Conservation (phyloP, 2,113 vertebrate species). For the Pimephales promelas region DNA sequence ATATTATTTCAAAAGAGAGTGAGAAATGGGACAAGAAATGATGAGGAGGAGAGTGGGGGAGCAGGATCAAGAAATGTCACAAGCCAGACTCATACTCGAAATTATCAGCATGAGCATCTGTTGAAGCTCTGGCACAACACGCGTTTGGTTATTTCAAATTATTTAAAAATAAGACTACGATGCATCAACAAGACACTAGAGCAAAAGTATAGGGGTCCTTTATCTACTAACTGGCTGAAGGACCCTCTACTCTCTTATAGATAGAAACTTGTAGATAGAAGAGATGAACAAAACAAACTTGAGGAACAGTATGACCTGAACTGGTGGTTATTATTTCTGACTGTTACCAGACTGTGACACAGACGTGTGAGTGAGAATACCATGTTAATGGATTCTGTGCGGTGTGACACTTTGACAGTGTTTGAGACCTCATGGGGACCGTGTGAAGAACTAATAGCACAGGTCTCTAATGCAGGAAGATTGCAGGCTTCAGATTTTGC, state of each 20-base stretch:
- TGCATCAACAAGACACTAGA: not conserved
- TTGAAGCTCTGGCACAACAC: not conserved
- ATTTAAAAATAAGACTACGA: not conserved
- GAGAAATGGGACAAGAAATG: not conserved
- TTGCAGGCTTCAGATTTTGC: not conserved
- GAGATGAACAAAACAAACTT: not conserved
- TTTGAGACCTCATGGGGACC: not conserved
- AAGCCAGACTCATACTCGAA: not conserved
- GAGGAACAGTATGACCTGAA: not conserved
- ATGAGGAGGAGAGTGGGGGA: not conserved
- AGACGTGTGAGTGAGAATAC: slow-evolving; percentile 20
- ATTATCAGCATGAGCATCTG: slow-evolving; percentile 21
- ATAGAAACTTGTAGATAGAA: not conserved
- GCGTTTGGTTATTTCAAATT: not conserved
- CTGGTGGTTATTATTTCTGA: slow-evolving; percentile 21
- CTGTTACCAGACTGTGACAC: not conserved
- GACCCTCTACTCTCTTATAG: not conserved
- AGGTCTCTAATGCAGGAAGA: not conserved
- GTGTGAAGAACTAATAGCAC: slow-evolving; percentile 37
- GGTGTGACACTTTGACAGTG: slow-evolving; percentile 17
- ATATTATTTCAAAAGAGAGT: not conserved
- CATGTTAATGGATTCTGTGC: slow-evolving; percentile 24
- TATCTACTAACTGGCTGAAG: not conserved
- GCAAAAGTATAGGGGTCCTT: not conserved
- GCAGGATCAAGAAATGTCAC: slow-evolving; percentile 17